Percentiles rank a stretch among this genome's conserved stretches.
Evolutionary conservation across 2,113 vertebrate genomes (phyloP).

Genomic region (Eupsittula cactorum): DNA sequence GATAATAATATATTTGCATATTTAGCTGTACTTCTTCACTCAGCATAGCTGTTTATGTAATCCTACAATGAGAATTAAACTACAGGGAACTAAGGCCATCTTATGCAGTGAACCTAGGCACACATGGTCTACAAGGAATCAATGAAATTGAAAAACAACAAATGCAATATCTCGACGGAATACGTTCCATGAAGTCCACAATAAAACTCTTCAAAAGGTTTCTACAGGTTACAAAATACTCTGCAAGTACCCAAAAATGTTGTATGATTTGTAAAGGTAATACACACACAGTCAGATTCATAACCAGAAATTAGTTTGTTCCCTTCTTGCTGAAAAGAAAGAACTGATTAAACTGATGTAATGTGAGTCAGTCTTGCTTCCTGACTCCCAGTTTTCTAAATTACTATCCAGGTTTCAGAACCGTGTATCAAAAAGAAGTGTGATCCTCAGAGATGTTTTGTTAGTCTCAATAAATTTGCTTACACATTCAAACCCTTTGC

Average conservation of each 20-base stretch:
- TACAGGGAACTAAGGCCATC: neutral
- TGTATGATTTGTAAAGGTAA: neutral
- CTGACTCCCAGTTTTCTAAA: neutral
- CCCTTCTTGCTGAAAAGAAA: neutral
- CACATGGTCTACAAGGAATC: neutral
- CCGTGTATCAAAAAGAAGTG: neutral
- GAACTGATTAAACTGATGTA: neutral
- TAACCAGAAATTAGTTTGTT: neutral
- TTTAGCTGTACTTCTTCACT: neutral
- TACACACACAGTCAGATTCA: neutral
- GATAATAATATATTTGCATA: neutral
- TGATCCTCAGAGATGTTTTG: neutral
- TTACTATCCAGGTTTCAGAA: neutral
- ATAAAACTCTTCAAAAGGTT: neutral
- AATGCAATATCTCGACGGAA: neutral
- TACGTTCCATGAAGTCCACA: neutral
- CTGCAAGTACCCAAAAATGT: neutral
- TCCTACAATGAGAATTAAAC: neutral
- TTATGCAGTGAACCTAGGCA: neutral
- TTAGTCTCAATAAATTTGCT: neutral
- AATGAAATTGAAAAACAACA: neutral
- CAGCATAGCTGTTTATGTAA: neutral
- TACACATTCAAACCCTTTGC: neutral
- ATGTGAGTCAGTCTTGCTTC: neutral
- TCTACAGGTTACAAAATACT: neutral